These are phyloP conservation scores for Manis crassicaudata DNA, from an alignment of 2,797 vertebrate genomes.

Conservation along the genomic window DNA sequence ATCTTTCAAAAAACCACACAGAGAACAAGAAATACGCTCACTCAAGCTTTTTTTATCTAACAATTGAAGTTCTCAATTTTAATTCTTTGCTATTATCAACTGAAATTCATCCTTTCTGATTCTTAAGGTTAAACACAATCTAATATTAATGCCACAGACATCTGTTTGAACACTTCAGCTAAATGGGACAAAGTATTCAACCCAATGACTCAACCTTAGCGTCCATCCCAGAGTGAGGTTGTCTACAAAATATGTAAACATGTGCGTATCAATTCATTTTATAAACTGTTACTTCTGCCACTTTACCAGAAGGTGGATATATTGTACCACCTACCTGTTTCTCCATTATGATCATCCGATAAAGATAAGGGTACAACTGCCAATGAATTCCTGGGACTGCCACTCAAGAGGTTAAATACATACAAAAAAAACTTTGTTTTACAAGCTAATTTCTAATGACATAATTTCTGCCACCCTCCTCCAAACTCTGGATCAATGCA, in stretches of 20 bases:
- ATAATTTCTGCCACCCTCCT: not conserved
- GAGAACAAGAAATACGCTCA: not conserved
- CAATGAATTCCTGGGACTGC: not conserved
- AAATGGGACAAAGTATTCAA: not conserved
- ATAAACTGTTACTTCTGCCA: not conserved
- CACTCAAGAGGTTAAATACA: not conserved
- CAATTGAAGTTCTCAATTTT: not conserved
- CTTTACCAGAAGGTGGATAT: conserved; percentile 57
- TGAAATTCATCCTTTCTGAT: not conserved
- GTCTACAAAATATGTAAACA: not conserved
- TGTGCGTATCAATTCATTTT: not conserved
- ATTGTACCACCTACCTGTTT: not conserved
- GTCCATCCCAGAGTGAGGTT: not conserved
- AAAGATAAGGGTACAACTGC: not conserved
- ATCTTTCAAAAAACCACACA: not conserved
- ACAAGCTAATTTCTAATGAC: not conserved
- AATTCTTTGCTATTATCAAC: not conserved
- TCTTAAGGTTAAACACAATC: not conserved
- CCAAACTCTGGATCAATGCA: not conserved
- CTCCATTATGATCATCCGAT: not conserved
- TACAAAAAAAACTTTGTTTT: not conserved
- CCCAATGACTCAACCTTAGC: not conserved
- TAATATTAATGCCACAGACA: not conserved
- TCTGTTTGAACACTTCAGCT: not conserved
- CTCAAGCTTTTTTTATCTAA: not conserved